Evolutionary conservation across 2,797 vertebrate species (phyloP).

Genomic region (Tympanoctomys barrerae): DNA sequence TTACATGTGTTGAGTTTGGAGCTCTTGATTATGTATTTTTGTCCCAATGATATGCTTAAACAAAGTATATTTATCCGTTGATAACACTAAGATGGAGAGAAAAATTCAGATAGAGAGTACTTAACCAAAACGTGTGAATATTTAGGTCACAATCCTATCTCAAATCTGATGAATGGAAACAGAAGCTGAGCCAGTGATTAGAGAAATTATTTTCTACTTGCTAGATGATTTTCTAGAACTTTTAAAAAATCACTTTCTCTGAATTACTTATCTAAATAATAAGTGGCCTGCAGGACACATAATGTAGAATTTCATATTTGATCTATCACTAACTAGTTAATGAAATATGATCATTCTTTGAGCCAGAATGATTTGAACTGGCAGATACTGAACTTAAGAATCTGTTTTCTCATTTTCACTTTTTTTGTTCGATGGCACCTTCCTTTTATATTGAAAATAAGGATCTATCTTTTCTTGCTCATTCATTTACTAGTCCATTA

Average conservation of each 20-base stretch:
- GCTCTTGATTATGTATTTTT: conserved; percentile 40
- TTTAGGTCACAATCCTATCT: background rate
- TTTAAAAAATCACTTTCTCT: background rate
- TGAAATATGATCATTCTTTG: background rate
- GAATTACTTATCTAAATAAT: background rate
- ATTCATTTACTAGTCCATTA: conserved; percentile 47
- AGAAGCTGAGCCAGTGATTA: background rate
- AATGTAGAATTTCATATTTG: background rate
- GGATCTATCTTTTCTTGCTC: conserved; percentile 38
- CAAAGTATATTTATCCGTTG: conserved; percentile 10
- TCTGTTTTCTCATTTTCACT: conserved; percentile 31
- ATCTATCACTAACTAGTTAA: background rate
- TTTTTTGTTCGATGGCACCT: background rate
- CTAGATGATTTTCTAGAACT: background rate
- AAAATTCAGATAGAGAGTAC: background rate
- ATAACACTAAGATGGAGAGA: background rate
- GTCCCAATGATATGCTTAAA: background rate
- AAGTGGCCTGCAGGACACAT: background rate
- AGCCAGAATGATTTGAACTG: background rate
- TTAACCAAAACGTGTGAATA: background rate
- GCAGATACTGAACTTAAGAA: conserved; percentile 36
- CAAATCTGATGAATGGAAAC: background rate
- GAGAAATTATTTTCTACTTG: background rate
- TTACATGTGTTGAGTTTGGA: background rate
- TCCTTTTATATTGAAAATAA: conserved; percentile 58